Base-by-base conservation (phyloP, 1,140 invertebrate genomes). In the Habropoda laboriosa region DNA sequence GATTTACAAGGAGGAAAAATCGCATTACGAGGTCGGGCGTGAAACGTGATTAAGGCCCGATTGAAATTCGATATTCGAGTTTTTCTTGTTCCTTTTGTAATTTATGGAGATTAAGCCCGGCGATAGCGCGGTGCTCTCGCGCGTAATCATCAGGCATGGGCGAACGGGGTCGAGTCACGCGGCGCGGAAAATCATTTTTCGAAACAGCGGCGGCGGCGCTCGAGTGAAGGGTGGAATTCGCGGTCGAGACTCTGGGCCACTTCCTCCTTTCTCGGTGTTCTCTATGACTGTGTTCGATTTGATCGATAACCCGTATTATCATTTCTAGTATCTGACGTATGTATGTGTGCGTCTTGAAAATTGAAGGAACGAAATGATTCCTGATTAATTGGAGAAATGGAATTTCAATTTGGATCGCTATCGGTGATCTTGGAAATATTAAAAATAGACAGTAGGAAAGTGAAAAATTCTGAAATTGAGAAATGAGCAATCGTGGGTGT, bases 21-120 rank as follows among this genome's bases (percentile, higher is more conserved):
- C 47, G 51, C 73, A n/a, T 76, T 55, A 42, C 51, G 51, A 76
- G 49, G 73, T 45, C 63, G 49, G 12, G 13, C 73, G 63, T 58
- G 40, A 58, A 76, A 76, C 63, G 38, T 51, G 70, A 57, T 83
- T 72, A 74, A 81, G 68, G 53, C 38, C 58, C 49, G 51, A 77
- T 83, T 81, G 79, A 83, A 83, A 83, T 81, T 76, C 67, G 81
- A 83, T 83, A 81, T 61, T 60, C 38, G 13, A 61, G 38, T 61
- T 79, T 73, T 64, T 64, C 68, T 68, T 16, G 53, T 40, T 24
- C 61, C 51, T 38, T n/a, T 68, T 47, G 45, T 68, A 74, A 82
- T 82, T 84, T 79, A 79, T 61, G 49, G 60, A 49, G 75, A 82
- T 32, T 30, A 51, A 70, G 71, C 8, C 24, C n/a, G 10, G 63